Evolutionary conservation across 2,113 vertebrate genomes (phyloP).

Genomic region (Podiceps cristatus): DNA sequence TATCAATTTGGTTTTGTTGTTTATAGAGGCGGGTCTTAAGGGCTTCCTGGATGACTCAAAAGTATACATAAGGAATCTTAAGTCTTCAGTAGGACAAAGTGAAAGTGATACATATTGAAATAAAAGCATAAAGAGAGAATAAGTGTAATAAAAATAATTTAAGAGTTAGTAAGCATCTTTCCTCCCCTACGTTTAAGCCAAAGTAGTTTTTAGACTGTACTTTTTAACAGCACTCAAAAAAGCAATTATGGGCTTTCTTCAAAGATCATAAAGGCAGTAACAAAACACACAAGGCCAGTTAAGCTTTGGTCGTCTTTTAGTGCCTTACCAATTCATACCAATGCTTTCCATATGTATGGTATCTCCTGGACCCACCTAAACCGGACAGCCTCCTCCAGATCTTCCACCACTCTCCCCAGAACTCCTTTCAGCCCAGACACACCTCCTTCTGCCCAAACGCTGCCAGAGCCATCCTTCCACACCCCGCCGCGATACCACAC

Average conservation of each 20-base stretch:
- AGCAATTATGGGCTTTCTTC: neutral
- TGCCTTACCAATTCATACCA: neutral
- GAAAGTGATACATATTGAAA: neutral
- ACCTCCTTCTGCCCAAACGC: neutral
- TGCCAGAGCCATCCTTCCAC: too few relatives aligned
- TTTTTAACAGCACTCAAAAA: neutral
- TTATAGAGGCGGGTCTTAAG: neutral
- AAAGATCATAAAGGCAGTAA: neutral
- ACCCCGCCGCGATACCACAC: fast-evolving
- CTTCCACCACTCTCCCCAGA: neutral
- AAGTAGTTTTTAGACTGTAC: neutral
- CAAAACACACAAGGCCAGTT: neutral
- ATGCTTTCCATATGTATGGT: neutral
- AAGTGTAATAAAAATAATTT: neutral
- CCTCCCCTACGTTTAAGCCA: neutral
- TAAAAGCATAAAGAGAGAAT: neutral
- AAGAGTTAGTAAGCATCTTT: neutral
- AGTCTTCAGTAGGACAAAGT: neutral
- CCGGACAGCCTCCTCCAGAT: neutral
- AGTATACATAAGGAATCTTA: neutral
- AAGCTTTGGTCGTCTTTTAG: neutral
- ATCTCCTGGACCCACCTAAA: too few relatives aligned
- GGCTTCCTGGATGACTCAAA: neutral
- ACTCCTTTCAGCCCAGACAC: neutral
- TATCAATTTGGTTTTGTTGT: neutral